These are phyloP conservation scores for Quadroppia sp. DNA, from an alignment of 2,888 invertebrate genomes.

Conservation along the genomic window DNA sequence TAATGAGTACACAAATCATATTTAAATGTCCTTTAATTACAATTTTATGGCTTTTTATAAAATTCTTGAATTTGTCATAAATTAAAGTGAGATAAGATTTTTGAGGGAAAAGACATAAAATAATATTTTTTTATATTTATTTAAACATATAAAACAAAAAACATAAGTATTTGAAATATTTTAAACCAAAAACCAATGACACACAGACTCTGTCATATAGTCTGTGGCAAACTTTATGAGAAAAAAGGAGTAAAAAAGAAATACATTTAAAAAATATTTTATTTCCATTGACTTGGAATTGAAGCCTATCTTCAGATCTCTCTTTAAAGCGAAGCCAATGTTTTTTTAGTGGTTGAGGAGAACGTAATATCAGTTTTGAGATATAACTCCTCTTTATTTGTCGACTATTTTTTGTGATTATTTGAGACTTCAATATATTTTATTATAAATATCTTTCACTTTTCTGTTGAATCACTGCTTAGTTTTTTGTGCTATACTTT, in stretches of 20 bases:
- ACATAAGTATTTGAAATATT: neutral
- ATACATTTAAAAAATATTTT: neutral
- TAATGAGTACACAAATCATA: neutral
- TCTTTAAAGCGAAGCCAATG: too few species aligned
- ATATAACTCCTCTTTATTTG: neutral
- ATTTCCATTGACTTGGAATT: too few species aligned
- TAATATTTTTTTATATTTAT: too few species aligned
- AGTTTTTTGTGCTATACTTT: neutral
- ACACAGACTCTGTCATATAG: neutral
- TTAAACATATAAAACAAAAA: neutral
- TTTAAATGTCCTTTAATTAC: neutral
- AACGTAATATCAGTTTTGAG: too few species aligned
- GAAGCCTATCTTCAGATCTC: neutral
- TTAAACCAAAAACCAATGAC: neutral
- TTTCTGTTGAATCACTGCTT: neutral
- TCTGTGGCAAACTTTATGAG: neutral
- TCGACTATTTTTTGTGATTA: constrained; percentile 8
- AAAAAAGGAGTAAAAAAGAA: neutral
- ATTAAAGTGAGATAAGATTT: too few species aligned
- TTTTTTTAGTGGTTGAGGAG: too few species aligned
- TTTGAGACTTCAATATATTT: neutral
- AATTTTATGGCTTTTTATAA: neutral
- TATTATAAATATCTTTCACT: neutral
- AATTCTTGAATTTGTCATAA: neutral
- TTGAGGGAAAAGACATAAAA: neutral